Evolutionary conservation across 2,797 vertebrate genomes (phyloP), one percentile per base, ranked within the genome.

Genomic region (Zalophus californianus): DNA sequence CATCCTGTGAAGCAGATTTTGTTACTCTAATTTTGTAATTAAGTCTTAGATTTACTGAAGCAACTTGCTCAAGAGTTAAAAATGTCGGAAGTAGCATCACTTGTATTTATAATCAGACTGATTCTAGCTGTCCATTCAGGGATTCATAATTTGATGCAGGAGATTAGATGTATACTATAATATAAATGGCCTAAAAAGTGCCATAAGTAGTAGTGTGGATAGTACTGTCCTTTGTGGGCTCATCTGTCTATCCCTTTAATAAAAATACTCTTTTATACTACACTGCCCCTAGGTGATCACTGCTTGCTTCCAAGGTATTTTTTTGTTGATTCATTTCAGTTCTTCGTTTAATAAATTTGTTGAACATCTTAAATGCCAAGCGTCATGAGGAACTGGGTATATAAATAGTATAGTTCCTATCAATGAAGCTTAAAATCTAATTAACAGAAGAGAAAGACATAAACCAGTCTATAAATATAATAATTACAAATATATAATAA

Each of bases 21-120:
- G 25, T 56, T 92, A 90, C 2, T 89, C 20, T 70, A n/a, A 83
- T 60, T 95, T 95, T 93, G 44, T 93, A 56, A 91, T 70, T 93
- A 58, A 87, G 66, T 70, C 15, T 70, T 89, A 77, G 38, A 48
- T 88, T 80, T 96, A 48, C 85, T 93, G 32, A 93, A 82, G 91
- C 32, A 87, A 38, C 56, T 84, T 95, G 38, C 20, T 83, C 27
- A 85, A 73, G 48, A 77, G 14, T 75, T 89, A 86, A 85, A 72
- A 91, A 56, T 75, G 52, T 82, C n/a, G 18, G 44, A 62, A 78
- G 20, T 96, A 16, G 25, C 48, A 70, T 70, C 44, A 68, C 52
- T 16, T 89, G 3, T 41, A 58, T 75, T 73, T 97, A 70, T 35
- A 90, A 89, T 48, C 10, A 90, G 41, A 68, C 82, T 70, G 29